phyloP scores from a whole-genome alignment of 37 sponge, comb jelly and placozoan species.

The Beroe forskalii region DNA sequence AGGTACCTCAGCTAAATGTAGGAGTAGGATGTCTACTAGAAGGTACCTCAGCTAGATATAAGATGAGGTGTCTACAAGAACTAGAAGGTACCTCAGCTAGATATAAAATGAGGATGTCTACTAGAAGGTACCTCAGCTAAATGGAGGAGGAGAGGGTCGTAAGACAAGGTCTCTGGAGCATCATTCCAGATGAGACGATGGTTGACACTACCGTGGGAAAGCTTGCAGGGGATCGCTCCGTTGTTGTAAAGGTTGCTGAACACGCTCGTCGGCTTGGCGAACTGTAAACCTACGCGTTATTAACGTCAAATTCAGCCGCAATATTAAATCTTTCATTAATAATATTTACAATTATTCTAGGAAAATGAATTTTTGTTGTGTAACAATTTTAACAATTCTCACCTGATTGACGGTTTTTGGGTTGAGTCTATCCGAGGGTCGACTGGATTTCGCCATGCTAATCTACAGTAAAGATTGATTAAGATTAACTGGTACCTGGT shows the following conservation, averaged over 20 bases:
- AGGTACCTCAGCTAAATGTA: too few species aligned
- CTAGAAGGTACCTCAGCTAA: constrained; percentile 58
- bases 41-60: too few species aligned
- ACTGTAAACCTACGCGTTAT: constrained; percentile 64
- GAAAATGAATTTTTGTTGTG: too few species aligned
- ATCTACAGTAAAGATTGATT: too few species aligned
- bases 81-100: too few species aligned
- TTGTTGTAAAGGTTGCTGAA: constrained; percentile 45
- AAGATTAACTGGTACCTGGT: too few species aligned
- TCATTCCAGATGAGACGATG: constrained; percentile 37
- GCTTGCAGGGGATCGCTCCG: constrained; percentile 56
- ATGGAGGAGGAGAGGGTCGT: constrained; percentile 46
- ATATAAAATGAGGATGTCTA: too few species aligned
- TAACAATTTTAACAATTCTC: too few species aligned
- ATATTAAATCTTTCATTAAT: background rate
- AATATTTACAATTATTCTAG: background rate
- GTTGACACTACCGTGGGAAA: constrained; percentile 39
- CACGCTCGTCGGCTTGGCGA: background rate
- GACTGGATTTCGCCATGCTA: constrained; percentile 14
- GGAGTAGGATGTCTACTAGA: too few species aligned
- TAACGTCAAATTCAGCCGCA: background rate
- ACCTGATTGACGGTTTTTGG: constrained; percentile 61
- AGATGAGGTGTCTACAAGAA: too few species aligned
- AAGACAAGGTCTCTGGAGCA: constrained; percentile 9
- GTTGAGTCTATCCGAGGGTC: constrained; percentile 62